Percentiles rank a stretch among this genome's conserved stretches.
These are phyloP conservation scores for Stichopus horrens DNA, from an alignment of 53 echinoderm and acorn worm genomes.

Conservation along the genomic window DNA sequence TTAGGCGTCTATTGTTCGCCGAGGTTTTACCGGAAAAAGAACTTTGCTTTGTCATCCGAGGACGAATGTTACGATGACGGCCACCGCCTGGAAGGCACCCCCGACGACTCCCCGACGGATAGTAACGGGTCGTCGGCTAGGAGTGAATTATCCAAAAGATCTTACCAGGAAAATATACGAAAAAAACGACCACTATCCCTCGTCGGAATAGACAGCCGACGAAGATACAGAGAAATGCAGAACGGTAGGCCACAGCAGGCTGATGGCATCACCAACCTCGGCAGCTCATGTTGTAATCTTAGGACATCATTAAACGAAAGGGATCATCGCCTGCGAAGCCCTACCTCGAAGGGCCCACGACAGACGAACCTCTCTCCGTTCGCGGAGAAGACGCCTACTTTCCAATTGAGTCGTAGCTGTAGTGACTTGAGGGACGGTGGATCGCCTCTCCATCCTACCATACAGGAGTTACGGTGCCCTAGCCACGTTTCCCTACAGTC, in stretches of 20 bases:
- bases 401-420: slow-evolving; percentile 67
- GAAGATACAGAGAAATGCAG: not conserved
- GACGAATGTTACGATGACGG: not conserved
- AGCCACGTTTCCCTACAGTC: slow-evolving; percentile 85
- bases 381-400: slow-evolving; percentile 25
- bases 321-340: slow-evolving; percentile 21
- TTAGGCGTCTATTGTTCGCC: slow-evolving; percentile 89
- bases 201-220: slow-evolving; percentile 25
- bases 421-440: slow-evolving; percentile 64
- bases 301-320: slow-evolving; percentile 25
- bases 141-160: slow-evolving; percentile 22
- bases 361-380: slow-evolving; percentile 39
- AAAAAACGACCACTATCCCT: slow-evolving; percentile 44
- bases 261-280: slow-evolving; percentile 38
- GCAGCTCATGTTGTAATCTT: slow-evolving; percentile 56
- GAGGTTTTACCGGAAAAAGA: slow-evolving; percentile 63
- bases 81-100: not conserved
- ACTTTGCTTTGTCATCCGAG: not conserved
- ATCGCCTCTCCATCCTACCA: slow-evolving; percentile 56
- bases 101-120: slow-evolving; percentile 41
- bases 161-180: slow-evolving; percentile 28
- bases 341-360: slow-evolving; percentile 1
- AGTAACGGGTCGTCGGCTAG: slow-evolving; percentile 47
- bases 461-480: slow-evolving; percentile 66
- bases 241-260: not conserved